Conservation (phyloP, 2,888 invertebrate species). For the Neoitamus cyanurus region DNA sequence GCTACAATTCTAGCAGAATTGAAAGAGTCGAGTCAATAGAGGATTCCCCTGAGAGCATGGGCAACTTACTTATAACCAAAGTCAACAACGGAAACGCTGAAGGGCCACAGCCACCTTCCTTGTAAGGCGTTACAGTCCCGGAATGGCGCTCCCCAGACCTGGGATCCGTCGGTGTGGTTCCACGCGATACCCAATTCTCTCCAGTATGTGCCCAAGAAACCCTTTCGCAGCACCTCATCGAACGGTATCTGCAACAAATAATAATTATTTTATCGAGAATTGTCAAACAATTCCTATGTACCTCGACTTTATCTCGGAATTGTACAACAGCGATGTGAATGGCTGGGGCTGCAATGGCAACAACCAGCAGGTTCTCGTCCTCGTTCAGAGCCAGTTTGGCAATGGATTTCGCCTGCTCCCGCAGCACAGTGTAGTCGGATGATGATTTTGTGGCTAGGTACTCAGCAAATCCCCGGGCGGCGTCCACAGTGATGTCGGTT, state of each 20-base stretch:
- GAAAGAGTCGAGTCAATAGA: background rate
- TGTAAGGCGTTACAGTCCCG: conserved; percentile 65
- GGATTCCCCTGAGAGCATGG: background rate
- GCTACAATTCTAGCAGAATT: conserved; percentile 69
- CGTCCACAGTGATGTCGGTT: conserved; percentile 63
- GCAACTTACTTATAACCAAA: conserved; percentile 63
- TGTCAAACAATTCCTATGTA: conserved; percentile 51
- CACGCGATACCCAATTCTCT: conserved; percentile 65
- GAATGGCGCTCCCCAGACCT: conserved; percentile 67
- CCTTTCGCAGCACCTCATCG: conserved; percentile 64
- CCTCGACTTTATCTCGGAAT: conserved; percentile 66
- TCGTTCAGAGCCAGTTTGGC: conserved; percentile 64
- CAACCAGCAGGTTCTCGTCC: conserved; percentile 65
- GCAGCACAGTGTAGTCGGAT: conserved; percentile 59
- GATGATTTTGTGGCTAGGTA: conserved; percentile 62
- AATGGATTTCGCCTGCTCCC: conserved; percentile 63
- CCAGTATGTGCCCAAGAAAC: conserved; percentile 65
- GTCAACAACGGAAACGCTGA: conserved; percentile 65
- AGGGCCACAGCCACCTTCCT: conserved; percentile 67
- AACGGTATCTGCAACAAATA: conserved; percentile 60
- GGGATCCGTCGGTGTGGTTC: conserved; percentile 65
- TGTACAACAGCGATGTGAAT: conserved; percentile 66
- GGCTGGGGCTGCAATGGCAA: conserved; percentile 66
- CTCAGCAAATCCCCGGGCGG: conserved; percentile 65
- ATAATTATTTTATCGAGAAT: background rate